Evolutionary conservation across 2,113 vertebrate species (phyloP), one percentile per base, ranked within the genome.

Genomic region (Prinia subflava): DNA sequence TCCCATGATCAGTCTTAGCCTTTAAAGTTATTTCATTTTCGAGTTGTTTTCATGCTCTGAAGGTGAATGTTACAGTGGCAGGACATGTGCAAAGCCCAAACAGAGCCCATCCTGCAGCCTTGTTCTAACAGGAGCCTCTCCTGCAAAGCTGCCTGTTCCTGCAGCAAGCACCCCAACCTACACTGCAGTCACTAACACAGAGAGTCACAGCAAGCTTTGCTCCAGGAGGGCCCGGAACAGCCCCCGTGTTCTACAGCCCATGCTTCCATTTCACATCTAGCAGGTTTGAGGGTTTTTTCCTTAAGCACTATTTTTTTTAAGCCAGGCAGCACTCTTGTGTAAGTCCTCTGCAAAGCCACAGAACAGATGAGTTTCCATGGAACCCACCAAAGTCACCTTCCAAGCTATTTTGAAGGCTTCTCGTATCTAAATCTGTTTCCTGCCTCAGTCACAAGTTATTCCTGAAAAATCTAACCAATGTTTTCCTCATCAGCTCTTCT

Each of bases 361-460:
- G 68, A 53, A 82, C 4, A 87, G 59, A 91, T 24, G 53, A 92
- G 96, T 94, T 95, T 91, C 93, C 95, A 95, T 94, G 94, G 93
- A 94, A 88, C 85, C 78, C 69, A 95, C 59, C 56, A 71, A 92
- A 95, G 94, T 91, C 74, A 76, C 74, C 63, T 73, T 76, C 73
- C 44, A 39, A 67, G 82, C 53, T 76, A 64, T 87, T 91, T 56
- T 73, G 56, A 87, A 86, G 62, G 41, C 42, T 91, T 75, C 44
- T 20, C 69, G 65, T 35, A 56, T 83, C 83, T 94, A 93, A 92
- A 92, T 86, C 24, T 73, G 82, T 62, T 90, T 92, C 64, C 37
- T 92, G 83, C 76, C 63, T 94, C 84, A 76, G 55, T 77, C 83
- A 86, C 47, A 88, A 90, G 79, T 62, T 87, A 76, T 14, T 74